Percentiles rank a stretch among this genome's conserved stretches.
Evolutionary conservation across 2,888 invertebrate genomes (phyloP).

Genomic region (Orthosia incerta): DNA sequence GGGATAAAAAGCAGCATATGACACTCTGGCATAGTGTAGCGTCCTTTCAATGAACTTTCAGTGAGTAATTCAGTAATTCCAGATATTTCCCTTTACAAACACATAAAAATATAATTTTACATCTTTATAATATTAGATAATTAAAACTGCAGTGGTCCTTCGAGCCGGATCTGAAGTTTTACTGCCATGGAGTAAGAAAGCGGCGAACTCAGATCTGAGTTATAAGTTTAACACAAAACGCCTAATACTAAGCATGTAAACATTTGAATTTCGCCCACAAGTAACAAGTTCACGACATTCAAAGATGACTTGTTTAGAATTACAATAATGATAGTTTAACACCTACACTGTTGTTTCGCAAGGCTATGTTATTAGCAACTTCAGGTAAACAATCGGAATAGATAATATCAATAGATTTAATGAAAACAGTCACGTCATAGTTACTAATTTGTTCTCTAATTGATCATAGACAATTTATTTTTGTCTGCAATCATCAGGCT

Average conservation of each 20-base stretch:
- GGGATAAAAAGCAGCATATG: too few species aligned
- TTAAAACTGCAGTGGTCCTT: neutral
- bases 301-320: slow-evolving; percentile 44
- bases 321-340: slow-evolving; percentile 36
- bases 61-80: too few species aligned
- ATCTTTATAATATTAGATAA: neutral
- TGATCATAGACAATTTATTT: neutral
- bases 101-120: too few species aligned
- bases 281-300: slow-evolving; percentile 48
- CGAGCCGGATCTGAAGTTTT: neutral
- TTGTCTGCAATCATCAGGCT: neutral
- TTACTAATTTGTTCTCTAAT: slow-evolving; percentile 23
- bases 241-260: slow-evolving; percentile 15
- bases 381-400: slow-evolving; percentile 29
- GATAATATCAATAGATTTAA: slow-evolving; percentile 38
- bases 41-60: too few species aligned
- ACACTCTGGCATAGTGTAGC: too few species aligned
- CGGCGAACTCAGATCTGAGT: neutral
- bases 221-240: slow-evolving; percentile 35
- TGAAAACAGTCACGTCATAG: slow-evolving; percentile 39
- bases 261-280: slow-evolving; percentile 49
- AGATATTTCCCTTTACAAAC: too few species aligned
- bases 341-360: slow-evolving; percentile 44
- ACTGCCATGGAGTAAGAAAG: neutral
- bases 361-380: slow-evolving; percentile 28